phyloP scores from a whole-genome alignment of 2,113 vertebrate species.

The Seriola dumerili region DNA sequence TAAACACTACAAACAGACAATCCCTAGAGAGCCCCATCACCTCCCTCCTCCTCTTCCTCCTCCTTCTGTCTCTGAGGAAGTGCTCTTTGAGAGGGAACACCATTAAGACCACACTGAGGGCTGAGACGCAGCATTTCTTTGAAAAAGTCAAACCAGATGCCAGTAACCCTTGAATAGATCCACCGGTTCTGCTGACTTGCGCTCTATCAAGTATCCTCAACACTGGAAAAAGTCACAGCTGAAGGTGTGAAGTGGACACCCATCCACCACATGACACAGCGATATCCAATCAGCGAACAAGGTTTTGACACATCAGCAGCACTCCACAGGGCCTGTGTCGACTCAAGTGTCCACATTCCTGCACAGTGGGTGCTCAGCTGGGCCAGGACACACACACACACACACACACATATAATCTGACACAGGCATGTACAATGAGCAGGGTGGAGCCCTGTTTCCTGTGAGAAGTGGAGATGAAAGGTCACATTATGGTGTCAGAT shows the following conservation, averaged over 20 bases:
- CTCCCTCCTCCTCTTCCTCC: slow-evolving; percentile 39
- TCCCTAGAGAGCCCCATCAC: slow-evolving; percentile 70
- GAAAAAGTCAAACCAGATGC: slow-evolving; percentile 56
- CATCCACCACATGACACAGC: slow-evolving; percentile 67
- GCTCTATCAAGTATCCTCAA: slow-evolving; percentile 59
- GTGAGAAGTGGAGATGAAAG: slow-evolving; percentile 75
- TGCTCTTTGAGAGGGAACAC: slow-evolving; percentile 55
- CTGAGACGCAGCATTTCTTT: slow-evolving; percentile 52
- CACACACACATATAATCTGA: slow-evolving; percentile 30
- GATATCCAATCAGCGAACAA: slow-evolving; percentile 73
- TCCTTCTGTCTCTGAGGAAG: slow-evolving; percentile 48
- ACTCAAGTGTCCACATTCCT: slow-evolving; percentile 76
- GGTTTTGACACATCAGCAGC: slow-evolving; percentile 78
- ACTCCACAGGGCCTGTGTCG: slow-evolving; percentile 56
- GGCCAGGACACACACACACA: slow-evolving; percentile 28
- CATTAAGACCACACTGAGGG: slow-evolving; percentile 60
- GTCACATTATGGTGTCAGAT: slow-evolving; percentile 75
- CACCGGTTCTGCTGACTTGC: slow-evolving; percentile 56
- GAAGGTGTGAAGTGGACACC: slow-evolving; percentile 76
- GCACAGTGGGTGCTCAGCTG: slow-evolving; percentile 39
- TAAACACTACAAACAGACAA: slow-evolving; percentile 79
- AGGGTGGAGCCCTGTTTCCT: slow-evolving; percentile 67
- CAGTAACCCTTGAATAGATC: slow-evolving; percentile 48
- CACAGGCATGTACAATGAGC: slow-evolving; percentile 32
- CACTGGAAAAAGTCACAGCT: slow-evolving; percentile 66